Conservation (phyloP, 1,140 invertebrate genomes). For the Dinothrombium tinctorium region DNA sequence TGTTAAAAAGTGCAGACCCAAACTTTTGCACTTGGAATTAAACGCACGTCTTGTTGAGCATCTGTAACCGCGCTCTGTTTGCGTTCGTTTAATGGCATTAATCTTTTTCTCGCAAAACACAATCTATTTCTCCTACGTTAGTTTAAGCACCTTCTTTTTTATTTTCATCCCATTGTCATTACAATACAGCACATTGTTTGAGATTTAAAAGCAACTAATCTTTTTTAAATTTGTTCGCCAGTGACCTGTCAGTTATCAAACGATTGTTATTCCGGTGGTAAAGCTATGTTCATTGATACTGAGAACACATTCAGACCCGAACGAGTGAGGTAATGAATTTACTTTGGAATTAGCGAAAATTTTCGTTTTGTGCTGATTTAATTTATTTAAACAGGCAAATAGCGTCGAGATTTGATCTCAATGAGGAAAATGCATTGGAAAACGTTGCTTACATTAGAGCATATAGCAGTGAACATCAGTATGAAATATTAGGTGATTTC, state of each 20-base stretch:
- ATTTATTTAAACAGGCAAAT: slow-evolving; percentile 25
- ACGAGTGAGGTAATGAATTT: slow-evolving; percentile 27
- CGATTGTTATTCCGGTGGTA: slow-evolving; percentile 43
- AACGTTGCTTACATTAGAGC: slow-evolving; percentile 55
- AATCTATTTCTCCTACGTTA: too few relatives aligned
- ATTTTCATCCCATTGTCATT: too few relatives aligned
- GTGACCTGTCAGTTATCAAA: not conserved
- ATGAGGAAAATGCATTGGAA: slow-evolving; percentile 44
- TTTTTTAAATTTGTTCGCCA: not conserved
- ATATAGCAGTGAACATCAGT: slow-evolving; percentile 57
- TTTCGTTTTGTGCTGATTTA: not conserved
- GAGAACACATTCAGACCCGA: slow-evolving; percentile 89
- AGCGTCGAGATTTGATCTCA: slow-evolving; percentile 48
- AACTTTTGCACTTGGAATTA: too few relatives aligned
- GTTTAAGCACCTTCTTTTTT: too few relatives aligned
- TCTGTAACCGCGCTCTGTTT: too few relatives aligned
- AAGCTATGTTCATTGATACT: slow-evolving; percentile 92
- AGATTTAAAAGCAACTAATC: too few relatives aligned
- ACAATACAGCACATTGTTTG: too few relatives aligned
- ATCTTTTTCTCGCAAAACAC: too few relatives aligned
- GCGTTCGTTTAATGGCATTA: too few relatives aligned
- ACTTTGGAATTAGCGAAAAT: slow-evolving; percentile 6
- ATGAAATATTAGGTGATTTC: slow-evolving; percentile 33
- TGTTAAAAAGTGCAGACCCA: too few relatives aligned
- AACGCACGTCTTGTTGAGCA: too few relatives aligned